phyloP scores from a whole-genome alignment of 2,888 invertebrate species.

The Nomada ferruginata region DNA sequence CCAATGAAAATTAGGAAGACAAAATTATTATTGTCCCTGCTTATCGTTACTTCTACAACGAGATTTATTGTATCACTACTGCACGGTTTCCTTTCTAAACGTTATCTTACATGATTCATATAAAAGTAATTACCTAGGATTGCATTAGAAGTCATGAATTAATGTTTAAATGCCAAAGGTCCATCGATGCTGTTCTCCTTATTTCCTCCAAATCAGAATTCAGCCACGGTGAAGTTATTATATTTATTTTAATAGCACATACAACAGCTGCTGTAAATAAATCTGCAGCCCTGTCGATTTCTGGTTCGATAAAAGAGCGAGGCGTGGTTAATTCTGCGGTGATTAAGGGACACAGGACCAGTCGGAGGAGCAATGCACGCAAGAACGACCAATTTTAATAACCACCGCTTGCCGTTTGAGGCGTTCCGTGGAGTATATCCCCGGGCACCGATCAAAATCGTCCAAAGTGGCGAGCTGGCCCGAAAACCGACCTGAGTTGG shows the following conservation, averaged over 20 bases:
- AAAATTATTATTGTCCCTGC: no score
- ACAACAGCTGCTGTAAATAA: not conserved
- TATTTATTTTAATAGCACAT: not conserved
- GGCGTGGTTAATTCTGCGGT: not conserved
- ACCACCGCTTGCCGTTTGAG: conserved; percentile 43
- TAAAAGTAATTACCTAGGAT: no score
- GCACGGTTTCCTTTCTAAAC: no score
- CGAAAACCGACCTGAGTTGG: not conserved
- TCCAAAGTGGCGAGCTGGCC: not conserved
- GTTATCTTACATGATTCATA: no score
- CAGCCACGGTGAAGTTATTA: not conserved
- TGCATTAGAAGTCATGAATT: no score
- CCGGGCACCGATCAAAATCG: conserved; percentile 37
- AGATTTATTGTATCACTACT: no score
- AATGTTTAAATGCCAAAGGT: no score
- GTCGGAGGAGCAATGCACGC: not conserved
- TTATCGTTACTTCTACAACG: no score
- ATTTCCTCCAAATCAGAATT: no score
- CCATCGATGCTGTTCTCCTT: no score
- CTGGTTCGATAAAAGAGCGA: not conserved
- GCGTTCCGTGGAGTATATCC: conserved; percentile 16
- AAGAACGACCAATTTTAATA: conserved; percentile 46
- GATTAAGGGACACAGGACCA: conserved; percentile 26
- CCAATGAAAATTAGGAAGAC: no score
- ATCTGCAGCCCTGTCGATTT: no score